Conservation (phyloP, 2,797 vertebrate species). For the Kryptolebias ocellatus region DNA sequence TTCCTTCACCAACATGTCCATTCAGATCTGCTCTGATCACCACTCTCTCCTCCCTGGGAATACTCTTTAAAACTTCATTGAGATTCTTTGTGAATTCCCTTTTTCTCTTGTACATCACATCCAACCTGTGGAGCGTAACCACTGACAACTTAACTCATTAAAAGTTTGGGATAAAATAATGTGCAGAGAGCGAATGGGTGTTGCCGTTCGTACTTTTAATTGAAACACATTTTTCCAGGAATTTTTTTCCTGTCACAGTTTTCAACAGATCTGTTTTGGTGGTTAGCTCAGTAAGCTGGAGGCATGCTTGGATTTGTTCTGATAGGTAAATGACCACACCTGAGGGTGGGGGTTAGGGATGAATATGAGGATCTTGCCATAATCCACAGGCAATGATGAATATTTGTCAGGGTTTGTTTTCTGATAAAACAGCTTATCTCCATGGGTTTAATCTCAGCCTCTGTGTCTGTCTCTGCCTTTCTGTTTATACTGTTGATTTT, state of each 20-base stretch:
- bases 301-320: conserved; percentile 34
- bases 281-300: conserved; percentile 27
- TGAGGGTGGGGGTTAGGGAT: conserved; percentile 52
- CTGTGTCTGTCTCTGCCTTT: conserved; percentile 38
- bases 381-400: conserved; percentile 75
- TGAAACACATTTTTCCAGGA: too few species aligned
- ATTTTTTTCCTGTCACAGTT: not conserved
- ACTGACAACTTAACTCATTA: too few species aligned
- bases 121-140: too few species aligned
- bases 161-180: too few species aligned
- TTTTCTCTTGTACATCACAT: too few species aligned
- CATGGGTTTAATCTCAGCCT: conserved; percentile 66
- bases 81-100: too few species aligned
- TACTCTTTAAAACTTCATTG: too few species aligned
- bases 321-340: conserved; percentile 49
- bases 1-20: too few species aligned
- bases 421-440: conserved; percentile 75
- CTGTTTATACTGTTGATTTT: conserved; percentile 28
- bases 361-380: conserved; percentile 72
- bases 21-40: too few species aligned
- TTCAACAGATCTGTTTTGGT: conserved; percentile 19
- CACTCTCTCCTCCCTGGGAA: too few species aligned
- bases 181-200: too few species aligned
- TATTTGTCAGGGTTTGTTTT: conserved; percentile 75
- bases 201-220: too few species aligned